These are phyloP conservation scores for Peribatodes rhomboidaria DNA, from an alignment of 2,888 invertebrate genomes.

Conservation along the genomic window DNA sequence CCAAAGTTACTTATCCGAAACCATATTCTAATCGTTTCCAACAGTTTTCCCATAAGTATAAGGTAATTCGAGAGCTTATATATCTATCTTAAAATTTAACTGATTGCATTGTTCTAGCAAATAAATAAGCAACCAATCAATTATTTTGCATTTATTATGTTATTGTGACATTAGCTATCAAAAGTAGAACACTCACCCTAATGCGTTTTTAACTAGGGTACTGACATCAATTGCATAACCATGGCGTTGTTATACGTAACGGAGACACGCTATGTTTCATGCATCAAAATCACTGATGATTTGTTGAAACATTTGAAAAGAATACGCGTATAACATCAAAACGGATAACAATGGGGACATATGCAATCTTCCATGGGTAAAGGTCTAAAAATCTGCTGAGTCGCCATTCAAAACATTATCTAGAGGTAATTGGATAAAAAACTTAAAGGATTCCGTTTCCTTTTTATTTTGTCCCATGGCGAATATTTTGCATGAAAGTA, in stretches of 20 bases:
- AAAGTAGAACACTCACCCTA: constrained; percentile 48
- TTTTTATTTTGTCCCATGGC: no score
- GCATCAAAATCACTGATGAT: constrained; percentile 14
- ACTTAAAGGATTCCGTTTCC: no score
- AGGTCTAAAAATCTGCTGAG: background rate
- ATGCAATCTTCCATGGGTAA: constrained; percentile 2
- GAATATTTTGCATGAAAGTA: no score
- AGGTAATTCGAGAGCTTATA: no score
- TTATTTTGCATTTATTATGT: background rate
- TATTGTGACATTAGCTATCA: constrained; percentile 11
- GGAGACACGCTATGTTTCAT: constrained; percentile 36
- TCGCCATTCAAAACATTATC: background rate
- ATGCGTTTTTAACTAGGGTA: constrained; percentile 53
- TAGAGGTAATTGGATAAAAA: no score
- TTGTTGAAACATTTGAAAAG: constrained; percentile 10
- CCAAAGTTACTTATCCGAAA: no score
- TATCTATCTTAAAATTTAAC: no score
- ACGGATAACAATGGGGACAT: constrained; percentile 22
- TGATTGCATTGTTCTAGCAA: background rate
- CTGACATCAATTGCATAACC: constrained; percentile 39
- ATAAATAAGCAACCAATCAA: background rate
- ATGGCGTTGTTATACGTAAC: constrained; percentile 39
- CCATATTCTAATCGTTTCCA: no score
- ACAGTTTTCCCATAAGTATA: no score
- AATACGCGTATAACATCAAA: constrained; percentile 14